phyloP scores from a whole-genome alignment of 2,797 vertebrate species.

The Aldrovandia affinis region DNA sequence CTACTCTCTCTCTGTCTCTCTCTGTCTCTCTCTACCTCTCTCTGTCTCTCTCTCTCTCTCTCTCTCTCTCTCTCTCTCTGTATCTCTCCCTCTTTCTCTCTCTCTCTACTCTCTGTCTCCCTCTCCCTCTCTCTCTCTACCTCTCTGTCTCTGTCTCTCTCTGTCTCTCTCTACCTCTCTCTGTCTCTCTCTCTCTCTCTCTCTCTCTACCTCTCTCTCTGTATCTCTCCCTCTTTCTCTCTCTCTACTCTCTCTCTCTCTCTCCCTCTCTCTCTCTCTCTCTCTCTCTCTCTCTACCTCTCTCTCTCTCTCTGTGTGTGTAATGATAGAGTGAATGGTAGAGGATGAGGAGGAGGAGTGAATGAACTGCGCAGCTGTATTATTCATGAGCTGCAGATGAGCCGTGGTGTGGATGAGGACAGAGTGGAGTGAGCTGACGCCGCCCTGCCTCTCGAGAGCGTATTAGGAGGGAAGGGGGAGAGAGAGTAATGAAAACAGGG shows the following conservation, averaged over 20 bases:
- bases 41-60: conserved; percentile 14
- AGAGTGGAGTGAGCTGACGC: conserved; percentile 38
- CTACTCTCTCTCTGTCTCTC: conserved; percentile 50
- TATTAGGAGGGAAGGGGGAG: conserved; percentile 47
- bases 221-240: conserved; percentile 37
- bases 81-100: conserved; percentile 39
- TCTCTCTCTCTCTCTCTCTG: neutral
- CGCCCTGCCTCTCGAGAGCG: conserved; percentile 31
- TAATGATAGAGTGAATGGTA: conserved; percentile 33
- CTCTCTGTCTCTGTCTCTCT: no score
- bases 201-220: neutral
- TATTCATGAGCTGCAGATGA: conserved; percentile 46
- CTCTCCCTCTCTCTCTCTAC: conserved; percentile 49
- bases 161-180: conserved; percentile 34
- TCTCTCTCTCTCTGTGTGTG: conserved; percentile 17
- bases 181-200: conserved; percentile 13
- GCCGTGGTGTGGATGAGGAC: conserved; percentile 29
- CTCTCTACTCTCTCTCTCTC: no score
- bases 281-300: neutral
- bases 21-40: conserved; percentile 35
- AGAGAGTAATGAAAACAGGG: conserved; percentile 39
- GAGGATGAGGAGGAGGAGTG: conserved; percentile 21
- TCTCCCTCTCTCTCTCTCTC: neutral
- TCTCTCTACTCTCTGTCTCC: conserved; percentile 51
- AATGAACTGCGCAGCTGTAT: conserved; percentile 36